Conservation (phyloP, 2,113 vertebrate genomes). For the Mesoclemmys tuberculata region DNA sequence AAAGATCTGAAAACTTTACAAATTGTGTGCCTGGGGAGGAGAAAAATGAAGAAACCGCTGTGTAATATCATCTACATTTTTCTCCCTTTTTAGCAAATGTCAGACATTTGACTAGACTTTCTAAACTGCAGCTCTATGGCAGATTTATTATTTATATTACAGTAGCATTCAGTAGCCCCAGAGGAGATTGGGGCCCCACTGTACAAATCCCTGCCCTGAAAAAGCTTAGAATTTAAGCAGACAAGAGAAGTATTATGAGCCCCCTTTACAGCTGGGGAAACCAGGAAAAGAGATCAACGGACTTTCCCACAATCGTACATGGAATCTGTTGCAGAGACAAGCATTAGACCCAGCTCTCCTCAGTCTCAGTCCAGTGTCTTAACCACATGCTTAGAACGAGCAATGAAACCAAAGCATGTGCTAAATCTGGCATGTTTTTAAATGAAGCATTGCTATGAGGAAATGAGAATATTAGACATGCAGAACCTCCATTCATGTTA, state of each 20-base stretch:
- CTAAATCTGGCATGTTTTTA: slow-evolving; percentile 71
- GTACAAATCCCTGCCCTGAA: slow-evolving; percentile 38
- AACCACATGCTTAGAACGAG: slow-evolving; percentile 39
- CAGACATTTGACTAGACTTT: slow-evolving; percentile 62
- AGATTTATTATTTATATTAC: slow-evolving; percentile 24
- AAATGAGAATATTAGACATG: slow-evolving; percentile 26
- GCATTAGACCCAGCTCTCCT: background rate
- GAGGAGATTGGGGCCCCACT: slow-evolving; percentile 19
- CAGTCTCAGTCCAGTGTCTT: slow-evolving; percentile 39
- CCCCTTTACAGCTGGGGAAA: slow-evolving; percentile 1
- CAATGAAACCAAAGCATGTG: slow-evolving; percentile 67
- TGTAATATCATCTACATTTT: slow-evolving; percentile 2
- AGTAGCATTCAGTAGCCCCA: background rate
- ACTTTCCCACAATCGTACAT: background rate
- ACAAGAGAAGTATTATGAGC: background rate
- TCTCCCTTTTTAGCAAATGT: slow-evolving; percentile 36
- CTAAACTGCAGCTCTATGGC: slow-evolving; percentile 63
- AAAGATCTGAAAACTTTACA: slow-evolving; percentile 47
- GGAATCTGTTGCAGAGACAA: slow-evolving; percentile 9
- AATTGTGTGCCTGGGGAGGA: slow-evolving; percentile 31
- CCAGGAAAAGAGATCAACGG: slow-evolving; percentile 25
- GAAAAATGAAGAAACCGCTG: slow-evolving; percentile 62
- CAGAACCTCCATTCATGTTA: slow-evolving; percentile 1
- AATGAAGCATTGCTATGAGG: slow-evolving; percentile 63
- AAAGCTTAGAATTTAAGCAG: slow-evolving; percentile 11